Evolutionary conservation across 2,888 invertebrate species (phyloP).

Genomic region (Ametastegia equiseti): DNA sequence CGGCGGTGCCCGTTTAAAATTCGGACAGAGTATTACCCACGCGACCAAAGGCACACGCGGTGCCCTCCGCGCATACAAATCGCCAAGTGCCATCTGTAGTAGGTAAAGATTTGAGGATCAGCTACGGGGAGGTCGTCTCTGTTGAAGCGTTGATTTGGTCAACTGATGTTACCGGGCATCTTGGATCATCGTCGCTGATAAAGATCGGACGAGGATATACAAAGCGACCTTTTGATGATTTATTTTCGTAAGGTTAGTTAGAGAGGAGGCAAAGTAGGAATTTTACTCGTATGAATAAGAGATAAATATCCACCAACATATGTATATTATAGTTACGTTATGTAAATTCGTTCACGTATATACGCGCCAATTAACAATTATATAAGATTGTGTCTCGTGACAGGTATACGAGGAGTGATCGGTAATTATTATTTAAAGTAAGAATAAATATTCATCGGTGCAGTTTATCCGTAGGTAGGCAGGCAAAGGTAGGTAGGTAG

Average conservation of each 20-base stretch:
- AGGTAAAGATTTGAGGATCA: neutral
- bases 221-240: neutral
- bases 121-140: neutral
- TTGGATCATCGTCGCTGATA: neutral
- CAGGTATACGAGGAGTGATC: neutral
- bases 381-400: neutral
- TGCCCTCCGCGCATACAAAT: conserved; percentile 33
- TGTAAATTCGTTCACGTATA: neutral
- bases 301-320: neutral
- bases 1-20: conserved; percentile 67
- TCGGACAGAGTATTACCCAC: conserved; percentile 70
- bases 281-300: neutral
- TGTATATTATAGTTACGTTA: neutral
- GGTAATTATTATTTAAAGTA: conserved; percentile 13
- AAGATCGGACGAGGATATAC: too few species aligned
- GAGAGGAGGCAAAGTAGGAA: neutral
- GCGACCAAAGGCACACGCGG: conserved; percentile 62
- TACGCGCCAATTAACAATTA: neutral
- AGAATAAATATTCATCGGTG: conserved; percentile 12
- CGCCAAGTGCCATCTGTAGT: neutral
- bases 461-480: neutral
- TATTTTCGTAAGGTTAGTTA: neutral
- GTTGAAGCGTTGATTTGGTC: neutral
- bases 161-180: neutral
- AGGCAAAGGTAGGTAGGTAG: neutral